Conservation (phyloP, 1,140 invertebrate species). For the Rhynchophorus ferrugineus region DNA sequence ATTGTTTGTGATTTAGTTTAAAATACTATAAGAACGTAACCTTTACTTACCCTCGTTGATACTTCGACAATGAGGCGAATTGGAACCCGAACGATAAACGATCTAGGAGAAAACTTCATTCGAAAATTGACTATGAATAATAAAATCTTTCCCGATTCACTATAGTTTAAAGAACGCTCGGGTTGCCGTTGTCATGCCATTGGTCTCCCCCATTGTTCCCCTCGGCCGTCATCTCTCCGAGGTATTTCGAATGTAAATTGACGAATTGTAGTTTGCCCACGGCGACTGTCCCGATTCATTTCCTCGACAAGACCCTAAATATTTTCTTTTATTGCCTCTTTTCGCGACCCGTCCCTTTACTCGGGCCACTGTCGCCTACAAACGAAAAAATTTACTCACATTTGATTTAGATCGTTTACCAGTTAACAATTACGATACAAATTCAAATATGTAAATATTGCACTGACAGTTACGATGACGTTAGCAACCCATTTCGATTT, state of each 20-base stretch:
- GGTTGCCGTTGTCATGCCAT: slow-evolving; percentile 7
- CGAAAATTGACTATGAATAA: slow-evolving; percentile 20
- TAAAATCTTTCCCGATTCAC: slow-evolving; percentile 16
- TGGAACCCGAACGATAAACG: slow-evolving; percentile 3
- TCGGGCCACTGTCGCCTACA: too few relatives aligned
- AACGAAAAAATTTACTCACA: too few relatives aligned
- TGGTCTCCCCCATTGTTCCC: slow-evolving; percentile 1
- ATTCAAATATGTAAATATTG: too few relatives aligned
- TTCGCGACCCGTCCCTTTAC: too few relatives aligned
- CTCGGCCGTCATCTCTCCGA: slow-evolving; percentile 10
- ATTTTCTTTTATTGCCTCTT: background rate
- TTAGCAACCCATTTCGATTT: too few relatives aligned
- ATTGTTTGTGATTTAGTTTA: too few relatives aligned
- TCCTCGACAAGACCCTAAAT: slow-evolving; percentile 3
- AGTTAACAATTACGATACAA: too few relatives aligned
- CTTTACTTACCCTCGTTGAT: too few relatives aligned
- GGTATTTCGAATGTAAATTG: slow-evolving; percentile 20
- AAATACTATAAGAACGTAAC: too few relatives aligned
- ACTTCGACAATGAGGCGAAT: too few relatives aligned
- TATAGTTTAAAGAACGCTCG: slow-evolving; percentile 16
- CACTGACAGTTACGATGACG: too few relatives aligned
- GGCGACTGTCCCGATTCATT: background rate
- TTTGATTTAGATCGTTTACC: too few relatives aligned
- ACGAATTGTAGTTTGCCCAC: slow-evolving; percentile 13
- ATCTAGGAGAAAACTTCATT: slow-evolving; percentile 6